These are phyloP conservation scores for Chelonus formosanus DNA, from an alignment of 2,888 invertebrate genomes.

Conservation along the genomic window DNA sequence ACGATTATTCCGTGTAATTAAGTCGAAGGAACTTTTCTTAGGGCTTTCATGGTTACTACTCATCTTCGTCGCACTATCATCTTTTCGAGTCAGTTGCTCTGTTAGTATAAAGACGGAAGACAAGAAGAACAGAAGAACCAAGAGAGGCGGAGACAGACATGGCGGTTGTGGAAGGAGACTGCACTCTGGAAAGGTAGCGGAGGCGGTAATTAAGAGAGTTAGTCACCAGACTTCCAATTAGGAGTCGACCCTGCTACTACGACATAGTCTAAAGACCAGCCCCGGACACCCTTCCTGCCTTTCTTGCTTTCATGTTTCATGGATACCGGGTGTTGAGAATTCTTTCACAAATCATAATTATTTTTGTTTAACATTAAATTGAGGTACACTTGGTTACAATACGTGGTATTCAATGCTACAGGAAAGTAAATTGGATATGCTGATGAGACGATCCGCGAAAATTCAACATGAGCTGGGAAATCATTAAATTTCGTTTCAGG, in stretches of 20 bases:
- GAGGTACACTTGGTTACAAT: background rate
- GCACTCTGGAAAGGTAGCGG: constrained; percentile 52
- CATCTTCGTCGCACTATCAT: constrained; percentile 18
- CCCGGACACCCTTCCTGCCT: constrained; percentile 12
- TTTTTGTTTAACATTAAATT: constrained; percentile 1
- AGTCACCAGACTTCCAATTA: constrained; percentile 65
- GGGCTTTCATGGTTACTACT: constrained; percentile 51
- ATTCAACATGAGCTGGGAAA: too few relatives aligned
- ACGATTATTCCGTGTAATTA: constrained; percentile 73
- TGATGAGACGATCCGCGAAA: constrained; percentile 31
- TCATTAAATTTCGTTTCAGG: too few relatives aligned
- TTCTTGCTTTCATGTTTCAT: constrained; percentile 3
- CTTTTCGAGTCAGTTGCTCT: constrained; percentile 9
- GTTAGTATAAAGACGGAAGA: constrained; percentile 16
- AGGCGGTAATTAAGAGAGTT: constrained; percentile 69
- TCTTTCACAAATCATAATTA: constrained; percentile 1
- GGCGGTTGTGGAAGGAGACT: constrained; percentile 40
- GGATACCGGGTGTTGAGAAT: constrained; percentile 2
- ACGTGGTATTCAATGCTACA: too few relatives aligned
- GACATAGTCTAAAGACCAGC: constrained; percentile 11
- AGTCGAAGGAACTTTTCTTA: constrained; percentile 68
- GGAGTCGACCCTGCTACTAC: constrained; percentile 51
- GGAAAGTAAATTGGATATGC: background rate
- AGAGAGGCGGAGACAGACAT: constrained; percentile 38
- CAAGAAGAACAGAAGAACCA: background rate